Evolutionary conservation across 2,113 vertebrate genomes (phyloP).

Genomic region (Fulmarus glacialis): DNA sequence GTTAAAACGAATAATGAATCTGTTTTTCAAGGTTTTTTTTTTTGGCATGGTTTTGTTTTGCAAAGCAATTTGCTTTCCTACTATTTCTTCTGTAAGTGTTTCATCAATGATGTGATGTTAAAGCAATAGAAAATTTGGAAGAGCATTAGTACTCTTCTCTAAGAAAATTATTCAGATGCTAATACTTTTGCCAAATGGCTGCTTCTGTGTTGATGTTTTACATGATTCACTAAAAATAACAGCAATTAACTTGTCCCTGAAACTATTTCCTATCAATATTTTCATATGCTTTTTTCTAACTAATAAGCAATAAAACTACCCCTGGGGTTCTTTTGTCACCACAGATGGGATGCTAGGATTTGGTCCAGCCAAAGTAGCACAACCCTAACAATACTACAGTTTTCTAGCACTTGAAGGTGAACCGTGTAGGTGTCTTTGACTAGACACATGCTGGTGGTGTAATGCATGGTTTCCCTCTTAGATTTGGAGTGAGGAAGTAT

Average conservation of each 20-base stretch:
- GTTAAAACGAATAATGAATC: neutral
- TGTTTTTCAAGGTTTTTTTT: neutral
- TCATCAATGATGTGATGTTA: neutral
- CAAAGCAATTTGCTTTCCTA: neutral
- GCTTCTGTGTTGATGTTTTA: neutral
- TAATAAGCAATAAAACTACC: neutral
- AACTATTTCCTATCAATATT: constrained; percentile 23
- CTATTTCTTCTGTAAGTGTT: neutral
- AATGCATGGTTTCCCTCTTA: neutral
- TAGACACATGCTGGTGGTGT: neutral
- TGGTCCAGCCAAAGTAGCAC: neutral
- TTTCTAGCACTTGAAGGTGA: neutral
- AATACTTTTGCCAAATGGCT: neutral
- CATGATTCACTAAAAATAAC: neutral
- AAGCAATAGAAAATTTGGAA: neutral
- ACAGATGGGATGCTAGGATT: neutral
- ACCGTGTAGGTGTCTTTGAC: neutral
- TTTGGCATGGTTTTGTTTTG: neutral
- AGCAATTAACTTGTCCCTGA: neutral
- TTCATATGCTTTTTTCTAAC: neutral
- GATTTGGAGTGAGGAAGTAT: neutral
- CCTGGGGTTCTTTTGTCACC: neutral
- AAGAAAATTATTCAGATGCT: neutral
- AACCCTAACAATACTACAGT: neutral
- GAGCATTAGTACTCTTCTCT: neutral